Evolutionary conservation across 2,113 vertebrate genomes (phyloP).

Genomic region (Herpailurus yagouaroundi): DNA sequence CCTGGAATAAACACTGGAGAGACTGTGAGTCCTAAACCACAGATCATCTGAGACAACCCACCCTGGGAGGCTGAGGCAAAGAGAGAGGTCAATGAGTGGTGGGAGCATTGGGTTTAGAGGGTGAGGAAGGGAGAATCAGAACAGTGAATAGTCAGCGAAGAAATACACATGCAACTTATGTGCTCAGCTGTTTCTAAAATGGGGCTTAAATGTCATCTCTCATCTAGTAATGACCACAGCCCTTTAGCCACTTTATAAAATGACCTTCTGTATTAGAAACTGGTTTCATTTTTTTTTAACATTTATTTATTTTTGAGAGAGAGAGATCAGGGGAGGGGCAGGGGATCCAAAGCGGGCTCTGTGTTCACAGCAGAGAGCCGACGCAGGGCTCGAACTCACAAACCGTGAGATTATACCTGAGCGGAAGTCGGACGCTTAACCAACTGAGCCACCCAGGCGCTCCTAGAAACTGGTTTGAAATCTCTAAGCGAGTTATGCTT

Average conservation of each 20-base stretch:
- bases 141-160: background rate
- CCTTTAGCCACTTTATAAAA: background rate
- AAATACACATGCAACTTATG: fast-evolving
- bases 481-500: background rate
- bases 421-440: too few relatives aligned
- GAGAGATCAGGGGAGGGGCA: too few relatives aligned
- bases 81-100: background rate
- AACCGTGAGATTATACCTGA: too few relatives aligned
- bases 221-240: background rate
- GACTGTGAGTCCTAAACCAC: background rate
- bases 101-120: fast-evolving
- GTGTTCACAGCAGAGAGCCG: too few relatives aligned
- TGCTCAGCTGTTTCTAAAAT: background rate
- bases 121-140: background rate
- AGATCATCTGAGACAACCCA: background rate
- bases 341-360: too few relatives aligned
- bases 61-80: background rate
- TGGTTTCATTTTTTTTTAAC: background rate
- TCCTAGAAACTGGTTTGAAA: background rate
- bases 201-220: background rate
- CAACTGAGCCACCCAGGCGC: too few relatives aligned
- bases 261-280: background rate
- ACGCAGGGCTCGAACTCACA: too few relatives aligned
- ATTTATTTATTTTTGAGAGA: too few relatives aligned
- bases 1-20: background rate